phyloP scores from a whole-genome alignment of 2,888 invertebrate species.

The Metallyticus violacea region DNA sequence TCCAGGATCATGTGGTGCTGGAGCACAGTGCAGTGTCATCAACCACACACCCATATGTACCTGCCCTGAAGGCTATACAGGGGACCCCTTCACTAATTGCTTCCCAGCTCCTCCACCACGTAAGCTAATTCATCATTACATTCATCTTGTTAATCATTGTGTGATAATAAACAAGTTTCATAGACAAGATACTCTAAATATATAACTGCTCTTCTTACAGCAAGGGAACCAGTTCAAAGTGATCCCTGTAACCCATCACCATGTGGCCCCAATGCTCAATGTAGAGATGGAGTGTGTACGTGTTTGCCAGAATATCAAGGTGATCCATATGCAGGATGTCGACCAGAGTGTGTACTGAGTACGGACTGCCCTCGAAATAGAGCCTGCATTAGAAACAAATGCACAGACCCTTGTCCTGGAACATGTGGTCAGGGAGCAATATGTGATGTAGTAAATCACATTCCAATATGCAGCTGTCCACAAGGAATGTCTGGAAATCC shows the following conservation, averaged over 20 bases:
- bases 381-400: conserved; percentile 72
- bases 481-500: conserved; percentile 63
- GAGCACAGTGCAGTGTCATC: conserved; percentile 69
- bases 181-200: too few relatives aligned
- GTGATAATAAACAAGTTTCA: background rate
- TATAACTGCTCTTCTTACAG: conserved; percentile 15
- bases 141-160: background rate
- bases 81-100: conserved; percentile 75
- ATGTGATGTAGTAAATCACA: conserved; percentile 73
- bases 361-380: conserved; percentile 65
- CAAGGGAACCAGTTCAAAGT: conserved; percentile 41
- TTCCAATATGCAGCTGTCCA: conserved; percentile 75
- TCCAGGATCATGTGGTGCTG: conserved; percentile 70
- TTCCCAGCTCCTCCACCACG: conserved; percentile 55
- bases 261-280: conserved; percentile 57
- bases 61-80: conserved; percentile 67
- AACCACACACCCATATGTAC: conserved; percentile 76
- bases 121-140: conserved; percentile 43
- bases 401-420: conserved; percentile 67
- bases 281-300: conserved; percentile 52
- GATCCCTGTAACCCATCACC: conserved; percentile 60
- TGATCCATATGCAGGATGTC: conserved; percentile 65
- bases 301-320: conserved; percentile 51
- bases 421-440: conserved; percentile 72
- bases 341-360: conserved; percentile 75